Percentiles rank a stretch among this genome's conserved stretches.
phyloP scores from a whole-genome alignment of 2,888 invertebrate species.

The Galeruca laticollis region DNA sequence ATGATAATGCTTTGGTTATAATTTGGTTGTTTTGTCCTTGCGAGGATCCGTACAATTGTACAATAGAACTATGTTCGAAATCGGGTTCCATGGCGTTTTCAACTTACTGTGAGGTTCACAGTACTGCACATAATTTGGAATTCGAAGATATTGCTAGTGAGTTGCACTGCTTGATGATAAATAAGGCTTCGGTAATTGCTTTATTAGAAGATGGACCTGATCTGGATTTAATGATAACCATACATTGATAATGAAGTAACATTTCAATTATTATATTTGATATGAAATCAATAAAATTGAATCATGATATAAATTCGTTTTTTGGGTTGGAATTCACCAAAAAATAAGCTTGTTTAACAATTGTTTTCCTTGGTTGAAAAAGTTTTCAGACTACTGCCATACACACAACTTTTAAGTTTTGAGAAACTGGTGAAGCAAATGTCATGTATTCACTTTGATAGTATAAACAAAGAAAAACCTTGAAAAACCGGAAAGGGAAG shows the following conservation, averaged over 20 bases:
- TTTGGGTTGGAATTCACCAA: no score
- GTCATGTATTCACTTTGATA: no score
- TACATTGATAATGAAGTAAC: constrained; percentile 56
- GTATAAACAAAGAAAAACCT: no score
- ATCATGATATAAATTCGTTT: no score
- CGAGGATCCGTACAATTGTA: constrained; percentile 57
- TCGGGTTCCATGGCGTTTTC: constrained; percentile 57
- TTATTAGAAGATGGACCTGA: constrained; percentile 58
- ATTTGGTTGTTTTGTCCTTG: constrained; percentile 62
- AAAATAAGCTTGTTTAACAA: no score
- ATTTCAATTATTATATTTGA: constrained; percentile 7
- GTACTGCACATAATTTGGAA: constrained; percentile 53
- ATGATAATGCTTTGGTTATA: constrained; percentile 53
- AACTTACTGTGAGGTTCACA: constrained; percentile 58
- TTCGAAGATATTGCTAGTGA: constrained; percentile 53
- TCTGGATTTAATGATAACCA: constrained; percentile 59
- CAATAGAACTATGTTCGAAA: constrained; percentile 60
- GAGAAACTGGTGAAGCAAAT: no score
- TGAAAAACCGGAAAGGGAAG: no score
- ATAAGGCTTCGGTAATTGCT: constrained; percentile 56
- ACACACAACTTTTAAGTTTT: no score
- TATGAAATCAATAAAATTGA: no score
- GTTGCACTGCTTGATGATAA: constrained; percentile 59
- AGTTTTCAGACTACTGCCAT: no score
- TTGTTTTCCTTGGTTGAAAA: no score